Base-by-base conservation (phyloP, 2,797 vertebrate species). In the Phrynocephalus forsythii region DNA sequence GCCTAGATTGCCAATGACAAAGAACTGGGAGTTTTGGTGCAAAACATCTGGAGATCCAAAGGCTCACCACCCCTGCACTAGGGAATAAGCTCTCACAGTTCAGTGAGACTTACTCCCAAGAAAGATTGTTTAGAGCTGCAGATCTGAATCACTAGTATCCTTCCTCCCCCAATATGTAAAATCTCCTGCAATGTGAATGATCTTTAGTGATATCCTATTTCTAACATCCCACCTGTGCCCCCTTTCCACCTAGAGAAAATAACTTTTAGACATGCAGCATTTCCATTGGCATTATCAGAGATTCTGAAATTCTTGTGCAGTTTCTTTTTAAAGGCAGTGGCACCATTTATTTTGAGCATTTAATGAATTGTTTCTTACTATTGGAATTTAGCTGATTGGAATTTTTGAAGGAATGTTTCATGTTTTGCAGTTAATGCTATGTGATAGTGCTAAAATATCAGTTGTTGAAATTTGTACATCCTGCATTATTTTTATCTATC, bases 211-310 rank as follows among this genome's bases (percentile, higher is more conserved):
- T 22, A 56, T 60, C 18, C 16, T 76, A 13, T 3, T 50, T 67
- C 20, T 71, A 68, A 90, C 81, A 66, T 33, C 84, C 86, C 11
- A 9, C 77, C 10, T 84, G 78, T 18, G 9, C 86, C 81, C 86
- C 79, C 4, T 63, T 63, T 63, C 68, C 75, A 15, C 81, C 20
- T 63, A 84, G 67, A 86, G 75, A 69, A 79, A 85, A 68, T 44
- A 85, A 24, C 1, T 56, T 90, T 87, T 50, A 72, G 24, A 84
- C 44, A 88, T 94, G 78, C 44, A 30, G 6, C 18, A 11, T 92
- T 18, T 86, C 56, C 26, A 83, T 81, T 78, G 71, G 66, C 30
- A 11, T 88, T 90, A 84, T 81, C 22, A 91, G n/a, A 44, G 69
- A 82, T 79, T 83, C 28, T 87, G 56, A 24, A 68, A 15, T 18